These are phyloP conservation scores for Cotesia glomerata DNA, from an alignment of 1,140 invertebrate genomes.

Conservation along the genomic window DNA sequence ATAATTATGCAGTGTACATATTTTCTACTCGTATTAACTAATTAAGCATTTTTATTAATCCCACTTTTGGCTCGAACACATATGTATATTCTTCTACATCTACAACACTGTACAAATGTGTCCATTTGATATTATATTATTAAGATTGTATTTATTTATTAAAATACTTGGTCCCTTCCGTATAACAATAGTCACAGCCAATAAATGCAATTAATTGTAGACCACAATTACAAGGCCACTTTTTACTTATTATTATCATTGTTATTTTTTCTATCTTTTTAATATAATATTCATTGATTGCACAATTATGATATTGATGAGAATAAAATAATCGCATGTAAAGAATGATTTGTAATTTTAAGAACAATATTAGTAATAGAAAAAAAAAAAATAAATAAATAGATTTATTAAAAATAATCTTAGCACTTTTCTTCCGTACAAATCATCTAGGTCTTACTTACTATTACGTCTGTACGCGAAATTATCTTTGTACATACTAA, in stretches of 20 bases:
- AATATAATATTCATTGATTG: background rate
- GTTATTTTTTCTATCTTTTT: background rate
- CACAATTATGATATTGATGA: background rate
- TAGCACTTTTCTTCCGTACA: too few relatives aligned
- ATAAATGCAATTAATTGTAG: conserved; percentile 61
- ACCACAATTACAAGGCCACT: conserved; percentile 60
- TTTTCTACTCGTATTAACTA: background rate
- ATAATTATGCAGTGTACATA: background rate
- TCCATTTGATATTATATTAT: background rate
- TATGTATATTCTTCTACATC: background rate
- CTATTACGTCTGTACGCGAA: too few relatives aligned
- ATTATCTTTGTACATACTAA: too few relatives aligned
- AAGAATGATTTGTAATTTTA: too few relatives aligned
- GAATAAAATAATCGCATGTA: conserved; percentile 9
- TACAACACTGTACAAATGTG: background rate
- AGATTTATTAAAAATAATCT: too few relatives aligned
- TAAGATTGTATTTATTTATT: conserved; percentile 31
- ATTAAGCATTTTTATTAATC: background rate
- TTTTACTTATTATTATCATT: conserved; percentile 16
- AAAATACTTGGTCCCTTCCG: conserved; percentile 55
- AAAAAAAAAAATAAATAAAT: too few relatives aligned
- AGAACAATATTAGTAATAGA: too few relatives aligned
- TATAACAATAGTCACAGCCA: conserved; percentile 60
- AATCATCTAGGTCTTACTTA: too few relatives aligned
- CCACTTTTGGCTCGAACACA: conserved; percentile 4